These are phyloP conservation scores for Turritopsis rubra DNA, from an alignment of 30 jellyfish, hydroid and myxozoan species.

Conservation along the genomic window DNA sequence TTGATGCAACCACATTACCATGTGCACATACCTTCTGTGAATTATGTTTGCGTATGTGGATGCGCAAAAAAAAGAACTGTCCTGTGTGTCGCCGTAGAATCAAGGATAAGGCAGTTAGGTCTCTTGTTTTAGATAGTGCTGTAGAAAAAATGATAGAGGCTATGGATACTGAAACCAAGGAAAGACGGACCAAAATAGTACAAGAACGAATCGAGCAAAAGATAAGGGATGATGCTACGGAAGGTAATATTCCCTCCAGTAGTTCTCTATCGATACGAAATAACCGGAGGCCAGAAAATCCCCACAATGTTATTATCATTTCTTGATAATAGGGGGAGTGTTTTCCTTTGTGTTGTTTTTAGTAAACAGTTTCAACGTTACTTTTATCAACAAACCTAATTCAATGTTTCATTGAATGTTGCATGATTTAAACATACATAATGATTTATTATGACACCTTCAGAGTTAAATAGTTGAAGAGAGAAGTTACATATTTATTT, in stretches of 20 bases:
- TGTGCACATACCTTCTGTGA: conserved; percentile 97
- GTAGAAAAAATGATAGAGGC: conserved; percentile 70
- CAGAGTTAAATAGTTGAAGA: background rate
- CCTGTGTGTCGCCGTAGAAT: conserved; percentile 85
- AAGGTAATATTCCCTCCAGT: conserved; percentile 41
- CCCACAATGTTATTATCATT: conserved; percentile 19
- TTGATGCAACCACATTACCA: conserved; percentile 80
- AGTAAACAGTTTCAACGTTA: background rate
- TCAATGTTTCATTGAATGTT: background rate
- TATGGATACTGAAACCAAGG: conserved; percentile 57
- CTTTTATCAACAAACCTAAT: conserved; percentile 6
- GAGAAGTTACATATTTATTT: background rate
- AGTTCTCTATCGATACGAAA: conserved; percentile 5
- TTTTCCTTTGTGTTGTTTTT: background rate
- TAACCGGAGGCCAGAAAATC: conserved; percentile 8
- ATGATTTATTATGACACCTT: background rate
- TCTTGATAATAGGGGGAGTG: conserved; percentile 10
- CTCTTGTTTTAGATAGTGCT: conserved; percentile 88
- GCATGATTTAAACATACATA: background rate
- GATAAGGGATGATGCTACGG: conserved; percentile 37
- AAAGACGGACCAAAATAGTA: conserved; percentile 6
- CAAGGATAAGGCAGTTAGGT: conserved; percentile 65
- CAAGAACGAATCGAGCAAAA: conserved; percentile 20
- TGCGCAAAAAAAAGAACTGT: conserved; percentile 67
- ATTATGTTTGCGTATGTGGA: conserved; percentile 70